Evolutionary conservation across 2,888 invertebrate genomes (phyloP), one percentile per base, ranked within the genome.

Genomic region (Tridacna gigas): DNA sequence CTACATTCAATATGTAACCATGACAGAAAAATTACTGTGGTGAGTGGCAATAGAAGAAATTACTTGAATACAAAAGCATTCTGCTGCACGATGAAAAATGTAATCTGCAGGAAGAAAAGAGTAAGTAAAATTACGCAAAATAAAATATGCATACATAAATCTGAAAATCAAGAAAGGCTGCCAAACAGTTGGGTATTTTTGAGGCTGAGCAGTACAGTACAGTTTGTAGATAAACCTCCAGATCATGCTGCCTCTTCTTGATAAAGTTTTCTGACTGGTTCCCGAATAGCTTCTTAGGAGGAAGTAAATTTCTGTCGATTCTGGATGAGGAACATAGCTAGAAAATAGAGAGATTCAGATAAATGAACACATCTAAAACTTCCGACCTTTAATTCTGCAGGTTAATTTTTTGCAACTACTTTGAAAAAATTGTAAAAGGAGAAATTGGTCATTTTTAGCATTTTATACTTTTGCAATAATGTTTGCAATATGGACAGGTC

Each of bases 221-320:
- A 89, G 96, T 97, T 91, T 95, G 94, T 73, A 99, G 95, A 95
- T 99, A 99, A 74, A 96, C 96, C 94, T 98, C 97, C 63, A 99
- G 95, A 22, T 97, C 97, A 86, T 96, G 96, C 82, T 97, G 96
- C 77, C 99, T 96, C 91, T 97, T 97, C 93, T 97, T 97, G 0
- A 99, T 96, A 94, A 99, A 99, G 79, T 96, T 96, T 0, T 97
- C 97, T 87, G 97, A 97, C 95, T 97, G 97, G 93, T 98, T 98
- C 0, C 98, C 97, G 91, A 98, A 97, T 5, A 98, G 96, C 95
- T 98, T 98, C 95, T 99, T 99, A 0, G 98, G 98, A 18, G 99
- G 99, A 22, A 99, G 95, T 82, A 98, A 96, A 91, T 97, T 97
- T 94, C 97, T 97, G 12, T 97, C 96, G 5, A 98, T 96, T 75